These are phyloP conservation scores for Pemphredon lugubris DNA, from an alignment of 2,888 invertebrate genomes.

Conservation along the genomic window DNA sequence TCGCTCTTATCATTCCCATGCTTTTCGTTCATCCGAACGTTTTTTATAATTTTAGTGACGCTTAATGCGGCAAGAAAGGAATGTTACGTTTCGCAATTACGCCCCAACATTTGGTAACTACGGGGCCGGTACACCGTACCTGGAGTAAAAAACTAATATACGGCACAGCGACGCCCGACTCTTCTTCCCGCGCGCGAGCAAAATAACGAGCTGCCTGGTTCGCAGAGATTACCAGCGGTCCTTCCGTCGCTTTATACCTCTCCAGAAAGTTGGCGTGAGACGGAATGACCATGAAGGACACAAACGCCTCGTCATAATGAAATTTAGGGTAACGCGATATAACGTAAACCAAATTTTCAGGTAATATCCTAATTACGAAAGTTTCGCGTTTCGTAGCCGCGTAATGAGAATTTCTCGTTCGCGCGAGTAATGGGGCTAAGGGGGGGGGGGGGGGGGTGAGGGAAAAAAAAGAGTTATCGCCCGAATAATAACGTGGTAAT, in stretches of 20 bases:
- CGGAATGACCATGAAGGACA: not conserved
- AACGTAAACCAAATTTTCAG: slow-evolving; percentile 4
- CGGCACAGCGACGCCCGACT: slow-evolving; percentile 15
- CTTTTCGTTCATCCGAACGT: no score
- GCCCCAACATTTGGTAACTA: no score
- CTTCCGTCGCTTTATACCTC: slow-evolving; percentile 27
- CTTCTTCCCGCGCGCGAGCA: slow-evolving; percentile 31
- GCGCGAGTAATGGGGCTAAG: slow-evolving; percentile 1
- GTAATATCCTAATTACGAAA: slow-evolving; percentile 10
- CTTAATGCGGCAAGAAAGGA: no score
- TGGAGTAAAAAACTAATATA: no score
- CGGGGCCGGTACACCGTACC: no score
- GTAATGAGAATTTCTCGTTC: not conserved
- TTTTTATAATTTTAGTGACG: not conserved
- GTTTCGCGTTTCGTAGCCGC: not conserved
- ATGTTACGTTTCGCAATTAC: no score
- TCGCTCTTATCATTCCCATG: no score
- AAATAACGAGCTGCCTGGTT: slow-evolving; percentile 39
- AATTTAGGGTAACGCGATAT: slow-evolving; percentile 10
- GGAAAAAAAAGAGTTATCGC: no score
- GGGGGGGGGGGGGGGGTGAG: no score
- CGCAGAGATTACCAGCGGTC: slow-evolving; percentile 32
- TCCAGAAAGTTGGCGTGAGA: slow-evolving; percentile 7
- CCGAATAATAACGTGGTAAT: no score
- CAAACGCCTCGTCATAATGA: not conserved